A percentile compares a stretch with the other conserved stretches of the same genome.
Conservation (phyloP, 2,888 invertebrate genomes). For the Prosopocoilus inquinatus region DNA sequence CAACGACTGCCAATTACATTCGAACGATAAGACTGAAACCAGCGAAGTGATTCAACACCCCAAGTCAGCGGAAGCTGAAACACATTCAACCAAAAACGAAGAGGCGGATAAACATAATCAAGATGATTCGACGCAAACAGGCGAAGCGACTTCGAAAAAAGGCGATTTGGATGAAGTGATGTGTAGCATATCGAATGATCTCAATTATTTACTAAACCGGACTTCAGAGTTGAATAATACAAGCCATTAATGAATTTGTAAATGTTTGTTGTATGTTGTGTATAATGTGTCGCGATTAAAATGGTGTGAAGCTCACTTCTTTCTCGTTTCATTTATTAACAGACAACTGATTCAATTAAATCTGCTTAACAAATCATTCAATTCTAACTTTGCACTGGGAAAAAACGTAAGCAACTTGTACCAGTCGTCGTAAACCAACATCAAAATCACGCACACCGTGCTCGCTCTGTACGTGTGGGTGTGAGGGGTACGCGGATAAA, state of each 20-base stretch:
- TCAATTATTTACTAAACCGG: slow-evolving; percentile 72
- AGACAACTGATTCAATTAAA: slow-evolving; percentile 18
- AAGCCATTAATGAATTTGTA: too few relatives aligned
- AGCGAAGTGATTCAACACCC: too few relatives aligned
- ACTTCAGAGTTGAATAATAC: neutral
- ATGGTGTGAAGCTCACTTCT: neutral
- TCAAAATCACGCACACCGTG: slow-evolving; percentile 24
- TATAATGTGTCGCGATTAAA: too few relatives aligned
- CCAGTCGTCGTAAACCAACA: slow-evolving; percentile 26
- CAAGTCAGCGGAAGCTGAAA: too few relatives aligned
- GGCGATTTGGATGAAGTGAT: slow-evolving; percentile 61
- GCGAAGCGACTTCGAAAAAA: slow-evolving; percentile 28
- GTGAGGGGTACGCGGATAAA: slow-evolving; percentile 25
- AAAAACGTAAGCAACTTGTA: slow-evolving; percentile 25
- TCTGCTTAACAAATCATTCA: too few relatives aligned
- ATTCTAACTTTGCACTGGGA: slow-evolving; percentile 27
- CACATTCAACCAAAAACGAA: too few relatives aligned
- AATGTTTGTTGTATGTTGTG: too few relatives aligned
- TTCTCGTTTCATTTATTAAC: neutral
- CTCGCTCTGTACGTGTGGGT: slow-evolving; percentile 28
- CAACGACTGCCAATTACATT: neutral
- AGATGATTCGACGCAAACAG: slow-evolving; percentile 36
- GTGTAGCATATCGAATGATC: slow-evolving; percentile 76
- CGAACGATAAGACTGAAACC: slow-evolving; percentile 23
- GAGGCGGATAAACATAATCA: too few relatives aligned